Evolutionary conservation across 2,797 vertebrate species (phyloP).

Genomic region (Potorous gilbertii): DNA sequence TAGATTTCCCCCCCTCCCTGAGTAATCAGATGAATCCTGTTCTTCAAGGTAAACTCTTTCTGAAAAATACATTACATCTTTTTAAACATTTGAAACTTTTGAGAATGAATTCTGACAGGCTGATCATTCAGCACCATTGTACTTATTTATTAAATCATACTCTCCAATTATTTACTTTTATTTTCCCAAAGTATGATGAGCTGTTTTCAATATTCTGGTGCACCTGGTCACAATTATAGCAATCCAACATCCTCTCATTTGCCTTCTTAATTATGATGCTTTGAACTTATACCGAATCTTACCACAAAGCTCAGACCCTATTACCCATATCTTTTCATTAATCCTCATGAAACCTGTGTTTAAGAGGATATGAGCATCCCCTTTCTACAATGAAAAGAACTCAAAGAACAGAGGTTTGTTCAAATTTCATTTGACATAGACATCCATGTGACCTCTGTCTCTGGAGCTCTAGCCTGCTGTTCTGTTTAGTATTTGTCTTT

Average conservation of each 20-base stretch:
- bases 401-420: background rate
- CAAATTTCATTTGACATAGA: background rate
- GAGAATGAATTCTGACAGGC: background rate
- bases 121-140: slow-evolving; percentile 32
- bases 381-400: background rate
- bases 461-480: slow-evolving; percentile 14
- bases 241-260: background rate
- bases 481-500: slow-evolving; percentile 68
- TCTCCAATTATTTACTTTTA: slow-evolving; percentile 54
- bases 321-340: background rate
- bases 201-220: slow-evolving; percentile 52
- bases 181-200: slow-evolving; percentile 50
- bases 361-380: background rate
- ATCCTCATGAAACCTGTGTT: background rate
- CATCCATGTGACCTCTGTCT: background rate
- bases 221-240: background rate
- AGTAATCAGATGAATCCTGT: background rate
- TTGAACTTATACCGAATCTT: background rate
- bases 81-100: slow-evolving; percentile 2
- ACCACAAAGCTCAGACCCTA: background rate
- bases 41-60: background rate
- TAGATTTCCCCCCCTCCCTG: background rate
- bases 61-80: background rate
- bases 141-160: slow-evolving; percentile 49
- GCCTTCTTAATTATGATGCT: slow-evolving; percentile 1